These are phyloP conservation scores for Dusona sp. DNA, from an alignment of 2,888 invertebrate genomes.

Conservation along the genomic window DNA sequence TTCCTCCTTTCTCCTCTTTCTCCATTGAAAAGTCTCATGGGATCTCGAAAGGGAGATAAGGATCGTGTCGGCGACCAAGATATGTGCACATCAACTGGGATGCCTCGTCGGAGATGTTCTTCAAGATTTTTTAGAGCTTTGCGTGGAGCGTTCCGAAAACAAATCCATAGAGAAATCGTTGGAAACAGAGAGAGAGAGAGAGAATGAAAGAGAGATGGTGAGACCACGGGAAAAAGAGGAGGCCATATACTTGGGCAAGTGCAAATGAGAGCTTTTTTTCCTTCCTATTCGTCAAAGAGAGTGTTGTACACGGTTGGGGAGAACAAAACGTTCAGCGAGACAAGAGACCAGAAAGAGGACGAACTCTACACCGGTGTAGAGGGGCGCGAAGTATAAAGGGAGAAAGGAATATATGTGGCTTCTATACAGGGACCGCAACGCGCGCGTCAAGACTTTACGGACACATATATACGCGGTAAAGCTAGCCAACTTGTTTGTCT, in stretches of 20 bases:
- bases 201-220: not conserved
- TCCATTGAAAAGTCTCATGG: slow-evolving; percentile 59
- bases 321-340: slow-evolving; percentile 55
- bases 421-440: slow-evolving; percentile 33
- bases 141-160: slow-evolving; percentile 33
- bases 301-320: slow-evolving; percentile 19
- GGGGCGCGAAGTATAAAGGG: slow-evolving; percentile 25
- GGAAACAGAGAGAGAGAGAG: slow-evolving; percentile 15
- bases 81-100: slow-evolving; percentile 36
- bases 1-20: not conserved
- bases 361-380: slow-evolving; percentile 23
- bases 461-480: not conserved
- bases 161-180: slow-evolving; percentile 21
- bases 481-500: slow-evolving; percentile 41
- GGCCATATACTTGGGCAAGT: slow-evolving; percentile 43
- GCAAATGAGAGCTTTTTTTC: slow-evolving; percentile 52
- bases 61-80: slow-evolving; percentile 55
- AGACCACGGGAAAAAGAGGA: slow-evolving; percentile 28
- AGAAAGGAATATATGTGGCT: slow-evolving; percentile 47
- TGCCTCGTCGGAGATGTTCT: slow-evolving; percentile 21
- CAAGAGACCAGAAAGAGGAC: slow-evolving; percentile 47
- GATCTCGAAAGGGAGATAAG: slow-evolving; percentile 52
- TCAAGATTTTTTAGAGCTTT: slow-evolving; percentile 52
- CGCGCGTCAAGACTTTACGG: slow-evolving; percentile 17
- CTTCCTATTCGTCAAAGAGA: slow-evolving; percentile 43